Conservation (phyloP, 2,113 vertebrate genomes). For the Saimiri boliviensis region DNA sequence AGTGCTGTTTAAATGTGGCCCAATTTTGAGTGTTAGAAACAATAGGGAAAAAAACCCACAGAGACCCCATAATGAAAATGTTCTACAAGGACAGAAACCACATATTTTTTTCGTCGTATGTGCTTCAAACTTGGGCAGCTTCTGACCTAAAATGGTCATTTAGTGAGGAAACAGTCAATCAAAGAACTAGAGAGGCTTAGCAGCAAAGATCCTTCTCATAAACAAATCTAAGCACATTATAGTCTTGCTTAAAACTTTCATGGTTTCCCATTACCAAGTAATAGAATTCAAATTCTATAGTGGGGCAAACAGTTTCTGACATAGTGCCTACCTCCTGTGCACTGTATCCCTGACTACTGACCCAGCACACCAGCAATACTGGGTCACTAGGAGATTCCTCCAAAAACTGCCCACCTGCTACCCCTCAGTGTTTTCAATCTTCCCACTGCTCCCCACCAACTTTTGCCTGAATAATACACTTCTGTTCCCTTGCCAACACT, state of each 20-base stretch:
- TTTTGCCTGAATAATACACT: not conserved
- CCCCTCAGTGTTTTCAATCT: not conserved
- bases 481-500: not conserved
- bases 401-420: not conserved
- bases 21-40: not conserved
- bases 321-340: not conserved
- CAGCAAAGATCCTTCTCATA: not conserved
- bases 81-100: not conserved
- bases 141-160: not conserved
- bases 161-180: not conserved
- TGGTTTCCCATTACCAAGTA: not conserved
- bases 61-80: not conserved
- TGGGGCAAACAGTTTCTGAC: not conserved
- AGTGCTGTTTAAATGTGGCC: not conserved
- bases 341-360: not conserved
- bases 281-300: not conserved
- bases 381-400: not conserved
- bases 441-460: not conserved
- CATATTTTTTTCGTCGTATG: not conserved
- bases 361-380: fast-evolving
- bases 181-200: not conserved
- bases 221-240: not conserved
- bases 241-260: not conserved
- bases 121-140: not conserved
- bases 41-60: not conserved